These are phyloP conservation scores for Colossoma macropomum DNA, from an alignment of 2,113 vertebrate species.

Conservation along the genomic window DNA sequence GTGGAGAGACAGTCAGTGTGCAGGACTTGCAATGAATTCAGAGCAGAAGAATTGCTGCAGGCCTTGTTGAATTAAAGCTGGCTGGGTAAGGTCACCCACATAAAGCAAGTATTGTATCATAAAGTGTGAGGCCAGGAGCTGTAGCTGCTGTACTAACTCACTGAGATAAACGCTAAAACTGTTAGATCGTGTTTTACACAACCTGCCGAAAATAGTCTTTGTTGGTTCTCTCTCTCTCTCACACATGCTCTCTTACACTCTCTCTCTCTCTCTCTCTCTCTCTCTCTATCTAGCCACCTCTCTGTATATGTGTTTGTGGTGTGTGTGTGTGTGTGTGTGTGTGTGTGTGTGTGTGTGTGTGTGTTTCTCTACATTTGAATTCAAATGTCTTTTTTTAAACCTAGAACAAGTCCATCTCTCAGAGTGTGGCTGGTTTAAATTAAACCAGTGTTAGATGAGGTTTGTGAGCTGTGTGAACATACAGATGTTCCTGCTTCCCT, in stretches of 20 bases:
- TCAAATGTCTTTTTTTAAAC: neutral
- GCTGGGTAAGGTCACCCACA: neutral
- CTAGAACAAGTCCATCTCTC: neutral
- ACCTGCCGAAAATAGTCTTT: no score
- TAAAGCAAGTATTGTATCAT: neutral
- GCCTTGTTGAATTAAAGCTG: neutral
- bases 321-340: neutral
- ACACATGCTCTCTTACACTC: neutral
- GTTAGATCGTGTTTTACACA: neutral
- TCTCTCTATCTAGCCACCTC: no score
- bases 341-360: neutral
- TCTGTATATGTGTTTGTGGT: neutral
- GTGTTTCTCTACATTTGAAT: neutral
- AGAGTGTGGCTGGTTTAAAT: constrained; percentile 7
- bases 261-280: neutral
- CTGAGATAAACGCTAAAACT: neutral
- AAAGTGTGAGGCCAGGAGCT: neutral
- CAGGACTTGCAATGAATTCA: neutral
- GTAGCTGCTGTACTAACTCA: neutral
- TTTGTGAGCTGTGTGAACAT: constrained; percentile 35
- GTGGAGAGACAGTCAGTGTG: no score
- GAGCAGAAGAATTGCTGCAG: neutral
- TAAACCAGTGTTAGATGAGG: constrained; percentile 8
- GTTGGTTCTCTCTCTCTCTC: neutral
- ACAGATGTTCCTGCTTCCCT: constrained; percentile 23